Conservation (phyloP, 1,140 invertebrate genomes). For the Apis dorsata region DNA sequence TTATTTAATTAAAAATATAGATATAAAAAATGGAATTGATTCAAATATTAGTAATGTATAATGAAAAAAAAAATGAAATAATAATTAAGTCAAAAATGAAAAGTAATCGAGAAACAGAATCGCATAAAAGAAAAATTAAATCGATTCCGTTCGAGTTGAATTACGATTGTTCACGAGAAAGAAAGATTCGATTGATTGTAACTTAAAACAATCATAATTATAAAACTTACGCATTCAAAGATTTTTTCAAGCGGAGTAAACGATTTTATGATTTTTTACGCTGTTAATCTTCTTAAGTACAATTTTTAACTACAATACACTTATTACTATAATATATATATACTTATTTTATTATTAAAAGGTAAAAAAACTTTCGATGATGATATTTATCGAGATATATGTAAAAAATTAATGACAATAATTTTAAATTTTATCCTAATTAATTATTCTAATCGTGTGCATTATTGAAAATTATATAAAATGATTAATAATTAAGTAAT, state of each 20-base stretch:
- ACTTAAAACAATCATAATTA: neutral
- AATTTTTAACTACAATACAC: neutral
- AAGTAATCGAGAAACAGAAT: neutral
- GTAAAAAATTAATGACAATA: no score
- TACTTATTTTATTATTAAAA: neutral
- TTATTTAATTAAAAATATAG: no score
- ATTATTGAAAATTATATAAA: no score
- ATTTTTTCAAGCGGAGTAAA: neutral
- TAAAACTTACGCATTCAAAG: neutral
- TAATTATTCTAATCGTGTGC: no score
- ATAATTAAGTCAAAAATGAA: neutral
- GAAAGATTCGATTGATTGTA: constrained; percentile 3
- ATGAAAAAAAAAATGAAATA: neutral
- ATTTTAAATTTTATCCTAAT: neutral
- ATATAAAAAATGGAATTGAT: neutral
- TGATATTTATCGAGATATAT: no score
- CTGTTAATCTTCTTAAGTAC: no score
- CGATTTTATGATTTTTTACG: neutral
- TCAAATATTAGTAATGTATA: neutral
- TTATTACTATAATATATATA: neutral
- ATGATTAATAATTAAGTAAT: neutral
- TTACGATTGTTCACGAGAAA: neutral
- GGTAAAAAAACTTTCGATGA: neutral
- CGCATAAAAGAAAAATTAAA: neutral
- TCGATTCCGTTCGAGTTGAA: constrained; percentile 3